A percentile compares a stretch with the other conserved stretches of the same genome.
These are phyloP conservation scores for Siphonodentalium dalli DNA, from an alignment of 2,888 invertebrate species.

Conservation along the genomic window DNA sequence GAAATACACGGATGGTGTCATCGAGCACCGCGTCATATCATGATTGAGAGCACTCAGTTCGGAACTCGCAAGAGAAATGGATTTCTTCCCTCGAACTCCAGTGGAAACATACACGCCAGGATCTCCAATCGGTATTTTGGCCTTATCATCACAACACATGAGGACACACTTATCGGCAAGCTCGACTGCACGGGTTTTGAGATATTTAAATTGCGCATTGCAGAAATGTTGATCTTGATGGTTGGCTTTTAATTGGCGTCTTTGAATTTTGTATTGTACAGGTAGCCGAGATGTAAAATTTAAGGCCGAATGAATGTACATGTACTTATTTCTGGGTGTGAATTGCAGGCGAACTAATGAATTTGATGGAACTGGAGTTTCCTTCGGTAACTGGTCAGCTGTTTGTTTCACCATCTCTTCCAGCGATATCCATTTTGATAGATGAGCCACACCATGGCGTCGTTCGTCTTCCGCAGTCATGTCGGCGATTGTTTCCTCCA, in stretches of 20 bases:
- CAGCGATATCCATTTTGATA: too few relatives aligned
- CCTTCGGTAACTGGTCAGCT: not conserved
- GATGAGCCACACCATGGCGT: too few relatives aligned
- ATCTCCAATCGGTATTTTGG: too few relatives aligned
- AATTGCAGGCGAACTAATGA: conserved; percentile 21
- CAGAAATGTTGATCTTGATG: conserved; percentile 9
- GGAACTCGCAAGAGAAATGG: too few relatives aligned
- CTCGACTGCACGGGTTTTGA: not conserved
- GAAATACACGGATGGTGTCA: too few relatives aligned
- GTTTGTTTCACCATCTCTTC: conserved; percentile 5
- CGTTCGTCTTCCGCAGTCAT: too few relatives aligned
- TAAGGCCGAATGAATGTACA: conserved; percentile 14
- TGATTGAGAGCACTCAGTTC: too few relatives aligned
- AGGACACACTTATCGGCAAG: not conserved
- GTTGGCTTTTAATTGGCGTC: conserved; percentile 6
- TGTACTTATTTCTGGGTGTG: conserved; percentile 16
- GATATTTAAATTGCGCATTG: conserved; percentile 13
- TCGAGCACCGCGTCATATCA: too few relatives aligned
- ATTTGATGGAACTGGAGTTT: conserved; percentile 12
- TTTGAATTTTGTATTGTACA: conserved; percentile 19
- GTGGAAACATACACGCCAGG: too few relatives aligned
- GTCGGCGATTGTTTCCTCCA: too few relatives aligned
- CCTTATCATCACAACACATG: too few relatives aligned
- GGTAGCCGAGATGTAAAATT: conserved; percentile 12
- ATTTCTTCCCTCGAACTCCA: too few relatives aligned